Conservation (phyloP, 2,797 vertebrate genomes). For the Danionella dracula region DNA sequence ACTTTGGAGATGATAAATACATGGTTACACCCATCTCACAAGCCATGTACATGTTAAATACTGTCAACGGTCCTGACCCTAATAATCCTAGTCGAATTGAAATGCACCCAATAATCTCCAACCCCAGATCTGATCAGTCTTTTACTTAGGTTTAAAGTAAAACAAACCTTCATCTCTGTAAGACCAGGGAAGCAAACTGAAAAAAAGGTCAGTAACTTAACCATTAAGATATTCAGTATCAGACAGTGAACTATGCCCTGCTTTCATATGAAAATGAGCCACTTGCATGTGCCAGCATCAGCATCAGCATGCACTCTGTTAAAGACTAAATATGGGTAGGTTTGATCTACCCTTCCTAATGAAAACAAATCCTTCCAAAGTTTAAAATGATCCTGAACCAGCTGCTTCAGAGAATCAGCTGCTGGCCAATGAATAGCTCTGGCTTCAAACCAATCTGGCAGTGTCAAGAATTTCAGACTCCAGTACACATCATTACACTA, state of each 20-base stretch:
- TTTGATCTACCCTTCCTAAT: conserved; percentile 20
- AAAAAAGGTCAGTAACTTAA: background rate
- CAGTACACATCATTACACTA: conserved; percentile 24
- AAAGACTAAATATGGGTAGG: conserved; percentile 7
- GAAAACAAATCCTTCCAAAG: conserved; percentile 28
- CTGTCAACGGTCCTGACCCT: no score
- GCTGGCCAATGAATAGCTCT: conserved; percentile 14
- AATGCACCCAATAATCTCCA: no score
- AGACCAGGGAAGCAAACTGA: background rate
- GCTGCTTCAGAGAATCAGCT: conserved; percentile 18
- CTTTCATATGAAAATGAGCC: background rate
- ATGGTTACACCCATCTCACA: no score
- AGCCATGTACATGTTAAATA: no score
- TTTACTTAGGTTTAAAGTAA: no score
- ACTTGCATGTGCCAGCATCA: conserved; percentile 7
- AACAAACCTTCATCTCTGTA: background rate
- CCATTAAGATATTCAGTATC: background rate
- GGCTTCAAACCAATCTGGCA: conserved; percentile 6
- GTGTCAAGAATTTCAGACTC: conserved; percentile 1
- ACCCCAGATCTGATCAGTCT: no score
- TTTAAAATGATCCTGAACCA: conserved; percentile 34
- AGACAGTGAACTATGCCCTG: background rate
- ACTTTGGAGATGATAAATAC: no score
- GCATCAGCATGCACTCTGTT: no score
- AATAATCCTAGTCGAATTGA: no score